A percentile compares a stretch with the other conserved stretches of the same genome.
phyloP scores from a whole-genome alignment of 2,888 invertebrate genomes.

The Allolobophora icterica region DNA sequence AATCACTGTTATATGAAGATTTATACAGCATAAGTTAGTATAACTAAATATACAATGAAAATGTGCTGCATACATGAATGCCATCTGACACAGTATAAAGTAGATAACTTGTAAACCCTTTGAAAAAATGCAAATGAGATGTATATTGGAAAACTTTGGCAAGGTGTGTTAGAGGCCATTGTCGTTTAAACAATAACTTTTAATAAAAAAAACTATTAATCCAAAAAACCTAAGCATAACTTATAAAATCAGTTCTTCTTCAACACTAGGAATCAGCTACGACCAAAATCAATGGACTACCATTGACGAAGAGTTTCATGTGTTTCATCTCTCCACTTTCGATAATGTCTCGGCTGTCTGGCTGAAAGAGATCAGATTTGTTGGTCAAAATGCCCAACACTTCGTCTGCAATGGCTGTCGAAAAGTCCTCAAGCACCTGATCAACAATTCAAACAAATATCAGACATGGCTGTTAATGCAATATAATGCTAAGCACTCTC shows the following conservation, averaged over 20 bases:
- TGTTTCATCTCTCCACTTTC: slow-evolving; percentile 6
- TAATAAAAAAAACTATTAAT: no score
- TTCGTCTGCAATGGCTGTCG: background rate
- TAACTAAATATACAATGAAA: no score
- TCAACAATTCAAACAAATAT: background rate
- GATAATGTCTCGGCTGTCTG: background rate
- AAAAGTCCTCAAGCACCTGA: slow-evolving; percentile 8
- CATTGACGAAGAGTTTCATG: slow-evolving; percentile 23
- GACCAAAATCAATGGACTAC: background rate
- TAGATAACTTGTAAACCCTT: no score
- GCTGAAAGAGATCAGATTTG: background rate
- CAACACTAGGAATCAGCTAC: background rate
- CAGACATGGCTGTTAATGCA: no score
- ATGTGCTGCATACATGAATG: no score
- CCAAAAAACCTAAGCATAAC: background rate
- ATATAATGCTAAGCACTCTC: no score
- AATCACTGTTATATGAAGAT: no score
- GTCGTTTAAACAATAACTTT: background rate
- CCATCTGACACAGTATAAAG: no score
- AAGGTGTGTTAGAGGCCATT: no score
- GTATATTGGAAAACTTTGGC: no score
- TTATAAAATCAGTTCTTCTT: background rate
- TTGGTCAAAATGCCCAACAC: background rate
- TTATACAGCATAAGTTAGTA: no score
- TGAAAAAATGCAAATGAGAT: no score